phyloP scores from a whole-genome alignment of 2,888 invertebrate genomes.

The Cryptus armator region DNA sequence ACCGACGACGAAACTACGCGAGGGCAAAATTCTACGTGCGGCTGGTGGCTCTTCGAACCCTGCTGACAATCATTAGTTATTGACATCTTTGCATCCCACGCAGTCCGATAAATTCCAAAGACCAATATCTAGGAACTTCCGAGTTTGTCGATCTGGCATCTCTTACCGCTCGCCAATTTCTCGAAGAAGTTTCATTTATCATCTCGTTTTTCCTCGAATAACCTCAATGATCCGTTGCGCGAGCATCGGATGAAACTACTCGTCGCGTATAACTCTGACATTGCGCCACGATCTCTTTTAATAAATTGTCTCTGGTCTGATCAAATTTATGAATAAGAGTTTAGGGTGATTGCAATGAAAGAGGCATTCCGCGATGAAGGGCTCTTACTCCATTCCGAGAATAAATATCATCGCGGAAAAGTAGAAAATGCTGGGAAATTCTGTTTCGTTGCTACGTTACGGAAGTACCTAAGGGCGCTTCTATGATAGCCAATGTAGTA shows the following conservation, averaged over 20 bases:
- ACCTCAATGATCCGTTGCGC: not conserved
- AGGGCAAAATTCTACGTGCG: not conserved
- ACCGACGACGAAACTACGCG: constrained; percentile 22
- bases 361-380: not conserved
- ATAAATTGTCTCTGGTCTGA: not conserved
- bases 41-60: not conserved
- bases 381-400: not conserved
- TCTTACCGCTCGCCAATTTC: not conserved
- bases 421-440: not conserved
- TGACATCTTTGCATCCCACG: not conserved
- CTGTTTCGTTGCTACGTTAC: constrained; percentile 45
- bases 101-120: not conserved
- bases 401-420: constrained; percentile 28
- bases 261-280: not conserved
- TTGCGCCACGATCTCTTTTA: not conserved
- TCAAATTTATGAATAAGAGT: not conserved
- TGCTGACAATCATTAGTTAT: not conserved
- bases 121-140: not conserved
- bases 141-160: too few species aligned
- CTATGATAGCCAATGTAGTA: constrained; percentile 20
- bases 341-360: not conserved
- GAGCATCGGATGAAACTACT: not conserved
- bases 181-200: not conserved
- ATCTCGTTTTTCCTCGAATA: not conserved
- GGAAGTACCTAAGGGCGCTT: constrained; percentile 30